These are phyloP conservation scores for Drosophila pseudotalamancana DNA, from an alignment of 2,888 invertebrate species.

Conservation along the genomic window DNA sequence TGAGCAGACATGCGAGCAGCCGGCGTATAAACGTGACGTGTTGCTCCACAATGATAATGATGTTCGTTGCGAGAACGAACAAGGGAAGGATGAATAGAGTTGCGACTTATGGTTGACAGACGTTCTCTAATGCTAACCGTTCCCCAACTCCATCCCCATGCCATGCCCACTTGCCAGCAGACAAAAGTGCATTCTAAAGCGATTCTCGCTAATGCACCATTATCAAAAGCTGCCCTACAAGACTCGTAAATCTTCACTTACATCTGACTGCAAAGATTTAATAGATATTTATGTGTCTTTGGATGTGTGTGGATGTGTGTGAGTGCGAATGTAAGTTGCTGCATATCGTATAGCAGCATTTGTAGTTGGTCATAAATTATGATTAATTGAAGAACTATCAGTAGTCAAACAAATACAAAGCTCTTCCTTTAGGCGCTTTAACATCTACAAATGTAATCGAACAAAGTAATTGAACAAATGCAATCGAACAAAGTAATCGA, in stretches of 20 bases:
- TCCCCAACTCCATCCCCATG: neutral
- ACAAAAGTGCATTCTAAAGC: conserved; percentile 66
- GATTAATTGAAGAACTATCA: conserved; percentile 65
- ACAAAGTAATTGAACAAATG: no score
- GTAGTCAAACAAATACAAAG: conserved; percentile 40
- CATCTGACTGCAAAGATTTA: conserved; percentile 63
- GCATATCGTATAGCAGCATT: conserved; percentile 14
- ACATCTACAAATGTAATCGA: conserved; percentile 23
- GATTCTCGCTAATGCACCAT: conserved; percentile 76
- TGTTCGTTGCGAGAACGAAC: conserved; percentile 24
- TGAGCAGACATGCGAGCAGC: conserved; percentile 53
- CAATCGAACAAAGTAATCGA: no score
- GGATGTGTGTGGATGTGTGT: conserved; percentile 19
- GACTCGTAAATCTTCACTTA: conserved; percentile 75
- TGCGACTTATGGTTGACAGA: conserved; percentile 49
- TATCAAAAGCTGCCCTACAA: conserved; percentile 63
- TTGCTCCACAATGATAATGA: conserved; percentile 66
- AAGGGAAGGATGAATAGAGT: conserved; percentile 13
- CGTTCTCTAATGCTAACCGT: conserved; percentile 37
- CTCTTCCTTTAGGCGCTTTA: conserved; percentile 55
- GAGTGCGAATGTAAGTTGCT: conserved; percentile 13
- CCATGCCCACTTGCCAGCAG: conserved; percentile 1
- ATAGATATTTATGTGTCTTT: conserved; percentile 69
- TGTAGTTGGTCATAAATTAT: conserved; percentile 61
- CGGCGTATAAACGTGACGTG: conserved; percentile 54